Conservation (phyloP, 2,888 invertebrate species). For the Pristionchus entomophagus region DNA sequence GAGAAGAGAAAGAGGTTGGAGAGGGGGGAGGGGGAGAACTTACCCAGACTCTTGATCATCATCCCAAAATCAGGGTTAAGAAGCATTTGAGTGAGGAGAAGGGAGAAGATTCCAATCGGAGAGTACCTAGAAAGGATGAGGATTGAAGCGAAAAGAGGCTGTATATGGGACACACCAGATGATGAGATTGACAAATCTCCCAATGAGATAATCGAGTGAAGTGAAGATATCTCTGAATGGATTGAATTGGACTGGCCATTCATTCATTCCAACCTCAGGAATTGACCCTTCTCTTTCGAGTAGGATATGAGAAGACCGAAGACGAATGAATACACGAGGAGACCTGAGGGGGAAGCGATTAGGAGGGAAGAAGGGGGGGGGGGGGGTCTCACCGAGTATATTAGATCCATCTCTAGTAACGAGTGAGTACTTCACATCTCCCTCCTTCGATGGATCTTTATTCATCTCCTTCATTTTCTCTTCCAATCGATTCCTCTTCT, state of each 20-base stretch:
- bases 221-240: not conserved
- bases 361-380: not conserved
- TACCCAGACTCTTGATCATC: not conserved
- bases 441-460: not conserved
- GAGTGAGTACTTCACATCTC: conserved; percentile 24
- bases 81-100: conserved; percentile 20
- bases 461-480: conserved; percentile 16
- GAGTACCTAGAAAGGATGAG: conserved; percentile 33
- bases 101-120: conserved; percentile 33
- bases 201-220: conserved; percentile 18
- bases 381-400: not conserved
- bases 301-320: conserved; percentile 32
- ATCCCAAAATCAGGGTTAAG: not conserved
- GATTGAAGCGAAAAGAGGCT: not conserved
- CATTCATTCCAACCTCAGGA: not conserved
- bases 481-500: conserved; percentile 11
- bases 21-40: not conserved
- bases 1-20: not conserved
- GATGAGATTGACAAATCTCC: conserved; percentile 29
- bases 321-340: conserved; percentile 24
- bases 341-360: not conserved
- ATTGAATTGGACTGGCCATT: not conserved
- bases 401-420: conserved; percentile 22
- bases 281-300: conserved; percentile 28
- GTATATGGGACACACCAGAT: not conserved